A percentile compares a stretch with the other conserved stretches of the same genome.
These are phyloP conservation scores for Noctilio leporinus DNA, from an alignment of 2,113 vertebrate species.

Conservation along the genomic window DNA sequence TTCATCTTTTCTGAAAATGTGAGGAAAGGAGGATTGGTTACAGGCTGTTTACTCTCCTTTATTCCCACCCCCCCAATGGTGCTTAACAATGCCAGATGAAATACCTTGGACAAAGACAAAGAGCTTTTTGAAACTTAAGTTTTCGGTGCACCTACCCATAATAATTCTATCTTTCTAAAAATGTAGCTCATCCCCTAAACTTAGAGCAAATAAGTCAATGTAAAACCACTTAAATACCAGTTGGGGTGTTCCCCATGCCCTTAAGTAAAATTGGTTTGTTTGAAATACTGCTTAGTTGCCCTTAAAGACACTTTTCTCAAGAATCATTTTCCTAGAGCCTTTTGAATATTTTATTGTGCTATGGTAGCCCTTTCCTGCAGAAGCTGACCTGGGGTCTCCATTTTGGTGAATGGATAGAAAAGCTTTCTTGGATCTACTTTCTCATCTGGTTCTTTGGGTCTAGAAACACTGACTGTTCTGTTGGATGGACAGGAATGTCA, in stretches of 20 bases:
- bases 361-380: background rate
- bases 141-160: background rate
- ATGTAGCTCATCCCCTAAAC: background rate
- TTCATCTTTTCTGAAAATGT: slow-evolving; percentile 3
- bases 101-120: background rate
- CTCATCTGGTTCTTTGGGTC: background rate
- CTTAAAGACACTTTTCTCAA: background rate
- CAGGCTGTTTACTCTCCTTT: background rate
- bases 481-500: background rate
- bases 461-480: background rate
- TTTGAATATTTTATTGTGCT: slow-evolving; percentile 10
- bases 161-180: background rate
- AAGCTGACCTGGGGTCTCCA: slow-evolving; percentile 33
- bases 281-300: background rate
- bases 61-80: background rate
- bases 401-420: slow-evolving; percentile 24
- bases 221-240: background rate
- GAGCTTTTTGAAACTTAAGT: slow-evolving; percentile 14
- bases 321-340: background rate
- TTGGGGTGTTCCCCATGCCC: background rate
- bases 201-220: background rate
- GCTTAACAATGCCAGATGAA: background rate
- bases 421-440: background rate
- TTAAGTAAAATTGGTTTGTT: background rate
- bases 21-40: background rate